These are phyloP conservation scores for Monarcha castaneiventris DNA, from an alignment of 2,113 vertebrate species.

Conservation along the genomic window DNA sequence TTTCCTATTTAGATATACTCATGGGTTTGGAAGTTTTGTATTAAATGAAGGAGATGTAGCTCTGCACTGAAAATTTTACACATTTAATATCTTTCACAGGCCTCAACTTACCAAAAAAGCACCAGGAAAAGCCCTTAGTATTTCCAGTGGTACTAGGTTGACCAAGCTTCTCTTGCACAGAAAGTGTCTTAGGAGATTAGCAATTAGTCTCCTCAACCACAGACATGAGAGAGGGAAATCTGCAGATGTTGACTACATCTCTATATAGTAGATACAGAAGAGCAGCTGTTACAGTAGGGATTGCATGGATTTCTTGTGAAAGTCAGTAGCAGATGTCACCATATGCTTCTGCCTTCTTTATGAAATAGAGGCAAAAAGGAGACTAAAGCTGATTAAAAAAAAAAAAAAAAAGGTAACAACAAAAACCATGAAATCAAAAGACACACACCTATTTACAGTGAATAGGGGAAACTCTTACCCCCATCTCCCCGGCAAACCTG, in stretches of 20 bases:
- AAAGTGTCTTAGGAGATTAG: background rate
- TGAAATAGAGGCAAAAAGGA: background rate
- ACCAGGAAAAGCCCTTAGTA: background rate
- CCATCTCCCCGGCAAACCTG: background rate
- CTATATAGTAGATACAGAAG: background rate
- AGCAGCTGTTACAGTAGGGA: constrained; percentile 19
- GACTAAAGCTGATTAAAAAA: background rate
- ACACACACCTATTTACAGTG: background rate
- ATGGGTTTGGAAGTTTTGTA: background rate
- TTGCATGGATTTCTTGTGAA: constrained; percentile 28
- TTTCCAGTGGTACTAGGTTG: background rate
- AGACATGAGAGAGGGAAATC: background rate
- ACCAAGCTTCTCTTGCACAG: background rate
- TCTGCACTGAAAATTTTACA: background rate
- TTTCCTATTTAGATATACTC: background rate
- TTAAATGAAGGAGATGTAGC: background rate
- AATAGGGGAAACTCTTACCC: background rate
- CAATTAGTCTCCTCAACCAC: background rate
- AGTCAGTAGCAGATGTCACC: constrained; percentile 40
- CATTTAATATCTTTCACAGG: background rate
- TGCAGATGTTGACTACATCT: background rate
- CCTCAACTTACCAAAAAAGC: background rate
- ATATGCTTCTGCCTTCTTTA: constrained; percentile 26
- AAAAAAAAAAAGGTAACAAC: background rate
- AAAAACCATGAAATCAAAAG: background rate